Evolutionary conservation across 2,113 vertebrate species (phyloP).

Genomic region (Forbesichthys papilliferus): DNA sequence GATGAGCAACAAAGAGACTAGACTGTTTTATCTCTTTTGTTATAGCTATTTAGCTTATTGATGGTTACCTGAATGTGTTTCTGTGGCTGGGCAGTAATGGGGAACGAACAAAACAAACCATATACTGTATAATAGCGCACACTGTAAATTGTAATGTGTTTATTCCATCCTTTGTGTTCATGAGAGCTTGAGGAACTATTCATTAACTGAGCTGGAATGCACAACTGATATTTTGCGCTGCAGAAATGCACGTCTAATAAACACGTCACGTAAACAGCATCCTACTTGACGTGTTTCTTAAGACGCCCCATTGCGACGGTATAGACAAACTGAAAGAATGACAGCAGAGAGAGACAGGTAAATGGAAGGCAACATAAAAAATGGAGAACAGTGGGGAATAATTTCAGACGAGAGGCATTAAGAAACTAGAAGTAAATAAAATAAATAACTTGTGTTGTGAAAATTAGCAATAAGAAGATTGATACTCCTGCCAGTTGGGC

Average conservation of each 20-base stretch:
- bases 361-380: neutral
- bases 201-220: neutral
- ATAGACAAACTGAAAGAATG: neutral
- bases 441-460: conserved; percentile 21
- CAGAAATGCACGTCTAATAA: neutral
- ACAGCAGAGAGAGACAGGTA: neutral
- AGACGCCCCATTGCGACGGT: neutral
- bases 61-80: too few relatives aligned
- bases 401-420: neutral
- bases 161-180: neutral
- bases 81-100: too few relatives aligned
- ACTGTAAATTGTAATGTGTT: neutral
- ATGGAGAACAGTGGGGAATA: neutral
- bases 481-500: conserved; percentile 27
- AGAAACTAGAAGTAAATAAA: neutral
- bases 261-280: neutral
- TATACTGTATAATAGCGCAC: too few relatives aligned
- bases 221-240: conserved; percentile 1
- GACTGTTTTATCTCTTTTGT: too few relatives aligned
- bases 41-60: too few relatives aligned
- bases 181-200: conserved; percentile 33
- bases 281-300: neutral
- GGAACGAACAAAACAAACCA: too few relatives aligned
- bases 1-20: too few relatives aligned
- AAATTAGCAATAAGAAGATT: conserved; percentile 35